Evolutionary conservation across 1,140 invertebrate species (phyloP).

Genomic region (Andrena cerasifolii): DNA sequence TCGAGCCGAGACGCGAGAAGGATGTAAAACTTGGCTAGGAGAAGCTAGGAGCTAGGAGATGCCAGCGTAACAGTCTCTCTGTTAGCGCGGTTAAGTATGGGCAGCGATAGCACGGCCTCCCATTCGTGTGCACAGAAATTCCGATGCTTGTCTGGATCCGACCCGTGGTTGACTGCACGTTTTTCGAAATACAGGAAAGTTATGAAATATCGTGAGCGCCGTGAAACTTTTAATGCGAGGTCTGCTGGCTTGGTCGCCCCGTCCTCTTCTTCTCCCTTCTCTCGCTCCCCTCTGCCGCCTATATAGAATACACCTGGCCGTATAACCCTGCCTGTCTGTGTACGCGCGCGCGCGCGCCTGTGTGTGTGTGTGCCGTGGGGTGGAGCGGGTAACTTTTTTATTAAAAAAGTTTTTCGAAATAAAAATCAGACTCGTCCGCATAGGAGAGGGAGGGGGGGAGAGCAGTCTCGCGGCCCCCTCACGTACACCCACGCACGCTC

Average conservation of each 20-base stretch:
- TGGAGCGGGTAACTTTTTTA: slow-evolving; percentile 77
- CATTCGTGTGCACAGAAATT: slow-evolving; percentile 62
- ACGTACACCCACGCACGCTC: slow-evolving; percentile 15
- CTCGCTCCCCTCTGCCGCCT: slow-evolving; percentile 26
- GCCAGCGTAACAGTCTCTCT: slow-evolving; percentile 4
- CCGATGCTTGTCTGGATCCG: slow-evolving; percentile 47
- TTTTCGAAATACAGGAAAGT: slow-evolving; percentile 81
- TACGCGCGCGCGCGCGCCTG: no score
- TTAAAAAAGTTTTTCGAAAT: slow-evolving; percentile 81
- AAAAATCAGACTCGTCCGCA: slow-evolving; percentile 70
- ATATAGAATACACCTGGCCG: slow-evolving; percentile 63
- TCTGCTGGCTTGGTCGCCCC: slow-evolving; percentile 55
- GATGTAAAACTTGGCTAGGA: not conserved
- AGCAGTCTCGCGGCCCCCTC: not conserved
- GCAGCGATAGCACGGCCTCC: not conserved
- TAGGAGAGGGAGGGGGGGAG: not conserved
- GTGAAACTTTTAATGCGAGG: slow-evolving; percentile 80
- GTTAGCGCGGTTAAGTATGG: slow-evolving; percentile 3
- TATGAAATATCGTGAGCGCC: slow-evolving; percentile 81
- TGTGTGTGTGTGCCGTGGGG: slow-evolving; percentile 18
- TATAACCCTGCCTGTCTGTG: slow-evolving; percentile 45
- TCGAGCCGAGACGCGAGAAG: slow-evolving; percentile 7
- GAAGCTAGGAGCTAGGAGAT: not conserved
- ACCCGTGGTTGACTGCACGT: slow-evolving; percentile 54
- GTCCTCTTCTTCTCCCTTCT: slow-evolving; percentile 27